Evolutionary conservation across 1,140 invertebrate genomes (phyloP), one percentile per base, ranked within the genome.

Genomic region (Zaprionus davidi): DNA sequence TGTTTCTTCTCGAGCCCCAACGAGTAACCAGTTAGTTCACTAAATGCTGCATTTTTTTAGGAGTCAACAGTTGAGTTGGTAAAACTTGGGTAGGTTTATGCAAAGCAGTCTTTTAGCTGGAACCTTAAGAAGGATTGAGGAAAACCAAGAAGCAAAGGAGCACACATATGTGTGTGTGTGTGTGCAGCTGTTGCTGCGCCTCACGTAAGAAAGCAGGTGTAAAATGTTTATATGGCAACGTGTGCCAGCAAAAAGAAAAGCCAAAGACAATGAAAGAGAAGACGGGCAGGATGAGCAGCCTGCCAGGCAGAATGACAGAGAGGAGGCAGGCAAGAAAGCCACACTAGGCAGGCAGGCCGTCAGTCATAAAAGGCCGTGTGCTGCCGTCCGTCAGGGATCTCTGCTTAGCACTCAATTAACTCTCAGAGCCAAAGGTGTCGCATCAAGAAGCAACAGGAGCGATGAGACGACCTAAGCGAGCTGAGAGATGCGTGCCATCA

Each of bases 371-470:
- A 71, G 41, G 11, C 24, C 15, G 24, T 41, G 68, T 60, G 41
- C 41, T 44, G n/a, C 41, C 41, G 41, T 3, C 41, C n/a, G n/a
- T n/a, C n/a, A 46, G 41, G 41, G 49, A 62, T 79, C 79, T 79
- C 79, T 68, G 71, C 80, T 88, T 78, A 75, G 77, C 78, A 74
- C 81, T 90, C 75, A 87, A 90, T 84, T 90, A 87, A 84, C 62
- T 78, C 44, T 7, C 15, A 34, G 53, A 71, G 70, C 13, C 49
- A 34, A 78, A 60, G 57, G 63, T 72, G 66, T 28, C 58, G 12
- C 36, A 46, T 7, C 41, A 63, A 51, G 26, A 15, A 15, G 36
- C 36, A 38, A 38, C 36, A 46, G 7, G 41, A 17, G 41, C 2
- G 41, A n/a, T n/a, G 41, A 44, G 31, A 55, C n/a, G 59, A n/a